A percentile compares a stretch with the other conserved stretches of the same genome.
phyloP scores from a whole-genome alignment of 1,140 invertebrate genomes.

The Philopotamus ludificatus region DNA sequence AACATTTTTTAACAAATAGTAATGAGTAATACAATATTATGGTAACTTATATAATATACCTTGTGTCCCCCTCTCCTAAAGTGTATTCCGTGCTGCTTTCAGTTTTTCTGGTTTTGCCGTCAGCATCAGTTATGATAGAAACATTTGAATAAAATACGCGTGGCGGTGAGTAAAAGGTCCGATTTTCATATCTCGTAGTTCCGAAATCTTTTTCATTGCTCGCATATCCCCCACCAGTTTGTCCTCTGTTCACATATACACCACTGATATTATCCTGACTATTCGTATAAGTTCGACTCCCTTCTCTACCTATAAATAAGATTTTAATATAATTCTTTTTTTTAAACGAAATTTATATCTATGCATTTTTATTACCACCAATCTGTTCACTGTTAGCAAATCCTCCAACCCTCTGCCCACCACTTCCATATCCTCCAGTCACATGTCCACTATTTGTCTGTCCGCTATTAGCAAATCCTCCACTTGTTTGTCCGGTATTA shows the following conservation, averaged over 20 bases:
- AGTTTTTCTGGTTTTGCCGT: conserved; percentile 40
- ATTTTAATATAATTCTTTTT: conserved; percentile 29
- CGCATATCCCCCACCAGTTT: too few species aligned
- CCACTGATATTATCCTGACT: too few species aligned
- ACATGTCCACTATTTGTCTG: neutral
- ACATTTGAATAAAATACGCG: conserved; percentile 42
- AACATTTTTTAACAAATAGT: too few species aligned
- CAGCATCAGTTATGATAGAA: conserved; percentile 37
- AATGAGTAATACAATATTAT: neutral
- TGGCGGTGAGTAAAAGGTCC: too few species aligned
- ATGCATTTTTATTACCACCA: neutral
- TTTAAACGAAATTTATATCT: neutral
- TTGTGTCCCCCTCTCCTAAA: conserved; percentile 48
- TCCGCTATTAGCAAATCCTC: neutral
- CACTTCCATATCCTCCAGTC: neutral
- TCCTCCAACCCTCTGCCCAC: conserved; percentile 5
- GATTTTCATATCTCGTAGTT: too few species aligned
- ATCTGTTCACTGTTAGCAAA: too few species aligned
- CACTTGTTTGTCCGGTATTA: conserved; percentile 1
- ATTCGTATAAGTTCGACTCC: conserved; percentile 37
- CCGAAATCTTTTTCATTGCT: too few species aligned
- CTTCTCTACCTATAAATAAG: conserved; percentile 35
- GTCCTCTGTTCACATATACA: too few species aligned
- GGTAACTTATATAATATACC: conserved; percentile 51
- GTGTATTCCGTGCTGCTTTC: conserved; percentile 44